phyloP scores from a whole-genome alignment of 2,888 invertebrate genomes.

The Chymomyza caudatula region DNA sequence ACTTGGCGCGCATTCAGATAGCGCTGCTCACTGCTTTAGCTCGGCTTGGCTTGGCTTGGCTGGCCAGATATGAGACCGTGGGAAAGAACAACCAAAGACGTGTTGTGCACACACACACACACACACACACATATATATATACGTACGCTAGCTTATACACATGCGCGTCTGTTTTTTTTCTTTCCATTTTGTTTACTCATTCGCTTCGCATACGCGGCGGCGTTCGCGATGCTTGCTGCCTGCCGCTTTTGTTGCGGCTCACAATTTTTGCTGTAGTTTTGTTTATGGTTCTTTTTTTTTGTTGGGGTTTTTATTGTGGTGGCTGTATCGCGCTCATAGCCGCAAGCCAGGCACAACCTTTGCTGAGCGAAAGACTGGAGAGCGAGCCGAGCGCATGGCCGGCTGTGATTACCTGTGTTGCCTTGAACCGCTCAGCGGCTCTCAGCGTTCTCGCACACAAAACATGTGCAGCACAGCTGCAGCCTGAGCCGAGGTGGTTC shows the following conservation, averaged over 20 bases:
- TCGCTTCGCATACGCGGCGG: constrained; percentile 62
- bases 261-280: constrained; percentile 9
- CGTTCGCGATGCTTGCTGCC: constrained; percentile 30
- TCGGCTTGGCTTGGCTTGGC: constrained; percentile 24
- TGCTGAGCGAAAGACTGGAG: constrained; percentile 2
- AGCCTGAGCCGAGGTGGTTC: constrained; percentile 20
- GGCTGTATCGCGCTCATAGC: constrained; percentile 6
- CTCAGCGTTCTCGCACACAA: constrained; percentile 27
- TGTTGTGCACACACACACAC: constrained; percentile 52
- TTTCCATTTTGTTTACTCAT: constrained; percentile 65
- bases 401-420: constrained; percentile 37
- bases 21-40: background rate
- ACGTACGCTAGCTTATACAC: constrained; percentile 32
- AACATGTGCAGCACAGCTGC: constrained; percentile 72
- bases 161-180: constrained; percentile 49
- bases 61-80: constrained; percentile 78
- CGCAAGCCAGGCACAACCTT: constrained; percentile 40
- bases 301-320: background rate
- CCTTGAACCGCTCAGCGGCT: constrained; percentile 2
- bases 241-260: constrained; percentile 22
- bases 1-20: constrained; percentile 56
- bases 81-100: constrained; percentile 77
- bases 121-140: constrained; percentile 22
- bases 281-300: background rate
- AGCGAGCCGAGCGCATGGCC: constrained; percentile 20